Evolutionary conservation across 1,140 invertebrate genomes (phyloP).

Genomic region (Panagrolaimus sp.): DNA sequence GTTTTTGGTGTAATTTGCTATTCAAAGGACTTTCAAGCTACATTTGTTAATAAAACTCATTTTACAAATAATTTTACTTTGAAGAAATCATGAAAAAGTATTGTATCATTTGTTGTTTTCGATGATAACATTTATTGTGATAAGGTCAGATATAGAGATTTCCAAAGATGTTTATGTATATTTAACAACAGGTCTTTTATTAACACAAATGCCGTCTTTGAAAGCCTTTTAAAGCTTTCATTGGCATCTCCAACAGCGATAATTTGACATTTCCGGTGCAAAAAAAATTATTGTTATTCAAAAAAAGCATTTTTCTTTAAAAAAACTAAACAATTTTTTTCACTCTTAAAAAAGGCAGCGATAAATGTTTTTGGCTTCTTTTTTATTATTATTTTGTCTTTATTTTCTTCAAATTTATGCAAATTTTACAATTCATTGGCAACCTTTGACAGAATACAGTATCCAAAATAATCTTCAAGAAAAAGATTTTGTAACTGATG

Average conservation of each 20-base stretch:
- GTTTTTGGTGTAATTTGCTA: no score
- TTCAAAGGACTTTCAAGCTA: no score
- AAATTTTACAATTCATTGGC: slow-evolving; percentile 13
- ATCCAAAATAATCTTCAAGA: background rate
- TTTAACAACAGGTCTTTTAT: no score
- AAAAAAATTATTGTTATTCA: background rate
- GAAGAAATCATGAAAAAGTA: no score
- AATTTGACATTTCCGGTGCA: slow-evolving; percentile 12
- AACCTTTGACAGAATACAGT: background rate
- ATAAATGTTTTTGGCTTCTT: slow-evolving; percentile 1
- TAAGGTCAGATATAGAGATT: no score
- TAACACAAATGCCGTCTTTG: no score
- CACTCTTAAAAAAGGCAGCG: background rate
- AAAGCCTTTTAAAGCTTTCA: no score
- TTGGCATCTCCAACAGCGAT: background rate
- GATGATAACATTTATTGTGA: no score
- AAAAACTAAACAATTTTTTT: background rate
- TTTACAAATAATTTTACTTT: no score
- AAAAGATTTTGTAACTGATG: background rate
- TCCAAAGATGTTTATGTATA: no score
- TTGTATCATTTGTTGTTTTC: no score
- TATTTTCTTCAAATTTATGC: background rate
- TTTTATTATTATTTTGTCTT: background rate
- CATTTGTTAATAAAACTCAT: no score
- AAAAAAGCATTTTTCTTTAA: slow-evolving; percentile 7